These are phyloP conservation scores for Karalla daura DNA, from an alignment of 2,797 vertebrate genomes.

Conservation along the genomic window DNA sequence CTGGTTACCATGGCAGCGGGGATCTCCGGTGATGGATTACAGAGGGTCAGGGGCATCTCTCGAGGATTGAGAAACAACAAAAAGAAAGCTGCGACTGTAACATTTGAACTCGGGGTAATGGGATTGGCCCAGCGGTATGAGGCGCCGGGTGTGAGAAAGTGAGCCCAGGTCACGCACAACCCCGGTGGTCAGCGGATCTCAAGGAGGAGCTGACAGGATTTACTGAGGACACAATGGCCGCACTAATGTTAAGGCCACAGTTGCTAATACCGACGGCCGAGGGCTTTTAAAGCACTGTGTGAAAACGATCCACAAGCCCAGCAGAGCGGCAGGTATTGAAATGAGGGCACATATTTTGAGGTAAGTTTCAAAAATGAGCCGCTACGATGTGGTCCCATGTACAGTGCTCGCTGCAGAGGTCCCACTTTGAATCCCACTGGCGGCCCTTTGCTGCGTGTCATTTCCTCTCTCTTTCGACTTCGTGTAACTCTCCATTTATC, in stretches of 20 bases:
- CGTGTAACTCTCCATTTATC: too few species aligned
- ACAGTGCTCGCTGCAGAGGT: too few species aligned
- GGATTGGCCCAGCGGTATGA: constrained; percentile 65
- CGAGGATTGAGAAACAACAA: constrained; percentile 66
- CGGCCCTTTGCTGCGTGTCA: too few species aligned
- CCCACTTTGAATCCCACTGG: too few species aligned
- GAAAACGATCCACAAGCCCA: constrained; percentile 6
- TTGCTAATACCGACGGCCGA: constrained; percentile 13
- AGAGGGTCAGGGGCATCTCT: constrained; percentile 44
- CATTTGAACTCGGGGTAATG: constrained; percentile 75
- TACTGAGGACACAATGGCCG: constrained; percentile 14
- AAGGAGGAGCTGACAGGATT: constrained; percentile 42
- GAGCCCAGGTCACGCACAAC: constrained; percentile 48
- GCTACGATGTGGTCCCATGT: too few species aligned
- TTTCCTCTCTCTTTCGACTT: too few species aligned
- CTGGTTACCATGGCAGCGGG: constrained; percentile 68
- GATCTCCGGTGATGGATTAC: constrained; percentile 75
- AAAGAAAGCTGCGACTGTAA: constrained; percentile 64
- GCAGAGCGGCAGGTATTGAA: not conserved
- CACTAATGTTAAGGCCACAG: constrained; percentile 5
- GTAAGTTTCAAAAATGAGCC: not conserved
- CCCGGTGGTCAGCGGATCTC: constrained; percentile 69
- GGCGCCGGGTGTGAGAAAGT: constrained; percentile 66
- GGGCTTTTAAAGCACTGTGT: not conserved
- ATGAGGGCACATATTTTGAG: constrained; percentile 1